Percentiles rank a stretch among this genome's conserved stretches.
phyloP scores from a whole-genome alignment of 2,113 vertebrate genomes.

The Alethe castanea region DNA sequence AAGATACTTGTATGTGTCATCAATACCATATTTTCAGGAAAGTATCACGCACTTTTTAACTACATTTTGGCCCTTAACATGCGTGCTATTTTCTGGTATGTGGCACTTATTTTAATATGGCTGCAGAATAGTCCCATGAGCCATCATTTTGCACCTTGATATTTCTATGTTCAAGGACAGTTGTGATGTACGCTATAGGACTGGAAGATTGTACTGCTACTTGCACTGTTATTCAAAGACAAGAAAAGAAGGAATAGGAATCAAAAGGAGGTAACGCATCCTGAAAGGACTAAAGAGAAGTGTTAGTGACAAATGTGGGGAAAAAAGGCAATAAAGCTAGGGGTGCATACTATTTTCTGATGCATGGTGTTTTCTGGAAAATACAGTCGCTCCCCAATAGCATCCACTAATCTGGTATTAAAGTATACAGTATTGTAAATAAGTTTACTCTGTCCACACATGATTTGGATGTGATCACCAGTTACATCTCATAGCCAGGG shows the following conservation, averaged over 20 bases:
- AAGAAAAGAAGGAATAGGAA: slow-evolving; percentile 20
- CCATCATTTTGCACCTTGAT: slow-evolving; percentile 61
- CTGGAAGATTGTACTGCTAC: slow-evolving; percentile 55
- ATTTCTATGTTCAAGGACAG: slow-evolving; percentile 55
- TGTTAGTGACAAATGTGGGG: slow-evolving; percentile 5
- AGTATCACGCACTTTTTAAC: slow-evolving; percentile 64
- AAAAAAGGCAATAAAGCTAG: slow-evolving; percentile 79
- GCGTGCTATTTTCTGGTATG: slow-evolving; percentile 65
- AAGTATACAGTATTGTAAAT: slow-evolving; percentile 77
- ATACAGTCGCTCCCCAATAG: slow-evolving; percentile 68
- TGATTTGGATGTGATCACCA: slow-evolving; percentile 76
- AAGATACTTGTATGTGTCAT: slow-evolving; percentile 24
- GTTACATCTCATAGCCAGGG: slow-evolving; percentile 66
- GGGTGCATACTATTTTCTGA: slow-evolving; percentile 73
- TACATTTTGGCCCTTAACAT: slow-evolving; percentile 55
- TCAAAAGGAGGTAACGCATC: not conserved
- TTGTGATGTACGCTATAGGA: slow-evolving; percentile 28
- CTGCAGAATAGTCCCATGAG: slow-evolving; percentile 67
- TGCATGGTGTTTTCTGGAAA: slow-evolving; percentile 76
- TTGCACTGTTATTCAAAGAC: slow-evolving; percentile 64
- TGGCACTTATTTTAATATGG: slow-evolving; percentile 67
- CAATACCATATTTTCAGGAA: slow-evolving; percentile 48
- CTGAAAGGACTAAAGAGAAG: not conserved
- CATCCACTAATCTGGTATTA: slow-evolving; percentile 66
- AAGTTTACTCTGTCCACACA: slow-evolving; percentile 72